These are phyloP conservation scores for Drusus annulatus DNA, from an alignment of 1,140 invertebrate species.

Conservation along the genomic window DNA sequence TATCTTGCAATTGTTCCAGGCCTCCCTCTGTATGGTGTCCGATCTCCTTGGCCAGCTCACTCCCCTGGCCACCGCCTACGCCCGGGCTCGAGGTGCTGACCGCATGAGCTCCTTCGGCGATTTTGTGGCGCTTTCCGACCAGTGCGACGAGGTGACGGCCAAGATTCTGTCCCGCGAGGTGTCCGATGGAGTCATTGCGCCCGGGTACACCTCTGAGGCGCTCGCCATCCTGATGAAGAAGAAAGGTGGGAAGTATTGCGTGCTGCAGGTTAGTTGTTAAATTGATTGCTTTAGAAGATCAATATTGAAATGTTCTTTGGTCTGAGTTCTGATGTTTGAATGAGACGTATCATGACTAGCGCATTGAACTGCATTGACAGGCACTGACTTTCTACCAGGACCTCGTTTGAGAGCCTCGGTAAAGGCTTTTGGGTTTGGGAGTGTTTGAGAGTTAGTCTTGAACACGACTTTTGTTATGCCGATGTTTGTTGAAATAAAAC, in stretches of 20 bases:
- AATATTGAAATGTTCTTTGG: too few species aligned
- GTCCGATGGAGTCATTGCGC: constrained; percentile 97
- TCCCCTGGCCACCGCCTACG: constrained; percentile 95
- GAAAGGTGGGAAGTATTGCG: constrained; percentile 94
- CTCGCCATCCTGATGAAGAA: constrained; percentile 94
- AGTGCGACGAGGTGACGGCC: constrained; percentile 91
- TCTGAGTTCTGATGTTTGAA: too few species aligned
- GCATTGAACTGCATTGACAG: too few species aligned
- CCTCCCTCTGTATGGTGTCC: constrained; percentile 94
- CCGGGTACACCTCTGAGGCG: constrained; percentile 89
- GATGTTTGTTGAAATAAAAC: too few species aligned
- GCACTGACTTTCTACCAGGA: too few species aligned
- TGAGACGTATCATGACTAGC: too few species aligned
- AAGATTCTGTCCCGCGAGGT: constrained; percentile 85
- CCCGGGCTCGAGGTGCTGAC: constrained; percentile 95
- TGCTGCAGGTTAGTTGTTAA: constrained; percentile 77
- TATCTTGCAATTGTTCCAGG: constrained; percentile 69
- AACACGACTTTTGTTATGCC: too few species aligned
- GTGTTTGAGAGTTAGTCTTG: too few species aligned
- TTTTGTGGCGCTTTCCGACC: constrained; percentile 95
- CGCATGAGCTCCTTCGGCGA: constrained; percentile 99
- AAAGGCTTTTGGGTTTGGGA: too few species aligned
- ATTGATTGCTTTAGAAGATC: too few species aligned
- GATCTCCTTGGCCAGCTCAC: constrained; percentile 84
- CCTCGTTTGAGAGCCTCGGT: too few species aligned